A percentile compares a stretch with the other conserved stretches of the same genome.
Conservation (phyloP, 2,888 invertebrate genomes). For the Celastrina argiolus region DNA sequence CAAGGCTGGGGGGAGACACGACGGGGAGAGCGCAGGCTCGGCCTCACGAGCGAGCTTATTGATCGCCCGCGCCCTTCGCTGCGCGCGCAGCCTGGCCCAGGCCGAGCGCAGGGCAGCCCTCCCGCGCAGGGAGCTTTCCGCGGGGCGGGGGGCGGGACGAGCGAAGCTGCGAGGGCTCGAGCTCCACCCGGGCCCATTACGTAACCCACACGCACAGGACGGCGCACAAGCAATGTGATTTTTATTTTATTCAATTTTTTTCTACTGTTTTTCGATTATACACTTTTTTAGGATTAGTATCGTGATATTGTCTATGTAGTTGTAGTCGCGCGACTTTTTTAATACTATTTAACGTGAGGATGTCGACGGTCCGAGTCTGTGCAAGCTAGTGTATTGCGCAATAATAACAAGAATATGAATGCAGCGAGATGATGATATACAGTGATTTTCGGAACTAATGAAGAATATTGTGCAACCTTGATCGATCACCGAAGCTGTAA, state of each 20-base stretch:
- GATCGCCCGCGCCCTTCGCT: constrained; percentile 34
- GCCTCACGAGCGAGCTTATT: constrained; percentile 32
- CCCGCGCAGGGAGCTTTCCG: constrained; percentile 33
- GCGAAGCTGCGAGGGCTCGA: constrained; percentile 46
- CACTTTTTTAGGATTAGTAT: constrained; percentile 68
- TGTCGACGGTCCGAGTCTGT: constrained; percentile 37
- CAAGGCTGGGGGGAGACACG: constrained; percentile 31
- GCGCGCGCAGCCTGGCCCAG: constrained; percentile 28
- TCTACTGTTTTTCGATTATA: constrained; percentile 74
- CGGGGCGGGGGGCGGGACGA: constrained; percentile 30
- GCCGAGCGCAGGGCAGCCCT: constrained; percentile 23
- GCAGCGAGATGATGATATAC: background rate
- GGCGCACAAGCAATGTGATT: constrained; percentile 78
- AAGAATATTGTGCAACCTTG: constrained; percentile 22
- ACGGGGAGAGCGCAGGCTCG: constrained; percentile 35
- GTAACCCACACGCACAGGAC: constrained; percentile 76
- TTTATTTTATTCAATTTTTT: constrained; percentile 66
- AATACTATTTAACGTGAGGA: constrained; percentile 52
- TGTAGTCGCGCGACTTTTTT: constrained; percentile 57
- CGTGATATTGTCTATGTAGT: constrained; percentile 59
- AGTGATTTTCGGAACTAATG: constrained; percentile 14
- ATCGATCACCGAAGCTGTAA: constrained; percentile 28
- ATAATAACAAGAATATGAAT: constrained; percentile 10
- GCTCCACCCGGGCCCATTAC: constrained; percentile 66
- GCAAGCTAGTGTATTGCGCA: constrained; percentile 12